Percentiles rank a stretch among this genome's conserved stretches.
phyloP scores from a whole-genome alignment of 1,140 invertebrate species.

The Akabosia matsudoensis region DNA sequence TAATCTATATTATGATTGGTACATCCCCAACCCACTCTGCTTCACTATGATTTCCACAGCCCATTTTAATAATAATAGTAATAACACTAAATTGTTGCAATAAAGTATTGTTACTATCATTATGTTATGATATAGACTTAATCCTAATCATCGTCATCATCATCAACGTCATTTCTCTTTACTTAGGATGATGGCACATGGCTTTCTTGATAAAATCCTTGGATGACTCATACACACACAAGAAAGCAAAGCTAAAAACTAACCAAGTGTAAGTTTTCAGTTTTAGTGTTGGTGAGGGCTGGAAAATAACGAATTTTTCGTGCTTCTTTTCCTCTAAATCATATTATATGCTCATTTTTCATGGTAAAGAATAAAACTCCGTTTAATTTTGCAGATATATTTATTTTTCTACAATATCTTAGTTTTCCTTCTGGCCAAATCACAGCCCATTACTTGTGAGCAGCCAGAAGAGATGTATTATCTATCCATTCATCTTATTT shows the following conservation, averaged over 20 bases:
- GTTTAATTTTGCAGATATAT: not conserved
- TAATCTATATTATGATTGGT: no score
- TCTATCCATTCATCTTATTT: not conserved
- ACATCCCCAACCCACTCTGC: no score
- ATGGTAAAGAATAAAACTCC: no score
- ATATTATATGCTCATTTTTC: not conserved
- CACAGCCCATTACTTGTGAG: no score
- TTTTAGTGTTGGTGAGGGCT: no score
- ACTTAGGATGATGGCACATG: no score
- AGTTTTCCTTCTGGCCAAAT: constrained; percentile 4
- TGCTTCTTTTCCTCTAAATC: not conserved
- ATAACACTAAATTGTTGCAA: not conserved
- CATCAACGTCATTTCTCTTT: not conserved
- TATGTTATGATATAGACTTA: not conserved
- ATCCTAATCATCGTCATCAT: not conserved
- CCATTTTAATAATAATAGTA: not conserved
- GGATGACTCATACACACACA: not conserved
- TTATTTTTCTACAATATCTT: not conserved
- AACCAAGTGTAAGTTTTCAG: no score
- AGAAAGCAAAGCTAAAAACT: no score
- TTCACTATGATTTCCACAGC: no score
- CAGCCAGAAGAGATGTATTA: not conserved
- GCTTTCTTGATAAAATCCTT: not conserved
- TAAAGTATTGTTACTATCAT: not conserved
- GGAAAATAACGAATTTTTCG: not conserved